These are phyloP conservation scores for Apotomis turbidana DNA, from an alignment of 2,888 invertebrate species.

Conservation along the genomic window DNA sequence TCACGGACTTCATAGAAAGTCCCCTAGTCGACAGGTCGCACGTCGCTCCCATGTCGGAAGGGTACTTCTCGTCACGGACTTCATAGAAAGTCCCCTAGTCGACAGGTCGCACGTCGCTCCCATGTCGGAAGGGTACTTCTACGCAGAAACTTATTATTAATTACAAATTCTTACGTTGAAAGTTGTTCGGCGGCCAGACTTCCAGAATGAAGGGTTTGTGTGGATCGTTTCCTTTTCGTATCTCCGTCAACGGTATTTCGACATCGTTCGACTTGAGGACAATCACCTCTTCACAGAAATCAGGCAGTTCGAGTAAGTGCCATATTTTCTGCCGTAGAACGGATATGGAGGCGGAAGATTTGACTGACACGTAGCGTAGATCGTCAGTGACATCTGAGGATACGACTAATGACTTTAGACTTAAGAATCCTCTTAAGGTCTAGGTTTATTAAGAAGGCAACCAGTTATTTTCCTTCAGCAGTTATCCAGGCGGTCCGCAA, in stretches of 20 bases:
- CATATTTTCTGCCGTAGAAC: constrained; percentile 74
- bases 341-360: constrained; percentile 65
- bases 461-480: too few relatives aligned
- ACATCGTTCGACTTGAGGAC: constrained; percentile 62
- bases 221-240: constrained; percentile 73
- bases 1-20: too few relatives aligned
- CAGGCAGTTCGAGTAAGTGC: constrained; percentile 72
- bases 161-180: constrained; percentile 48
- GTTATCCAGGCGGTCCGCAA: too few relatives aligned
- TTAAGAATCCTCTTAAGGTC: background rate
- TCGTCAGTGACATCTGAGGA: constrained; percentile 62
- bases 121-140: too few relatives aligned
- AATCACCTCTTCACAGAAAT: constrained; percentile 75
- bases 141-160: background rate
- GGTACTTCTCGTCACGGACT: too few relatives aligned
- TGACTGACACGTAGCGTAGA: constrained; percentile 70
- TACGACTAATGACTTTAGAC: background rate
- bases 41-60: too few relatives aligned
- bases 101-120: too few relatives aligned
- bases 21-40: too few relatives aligned
- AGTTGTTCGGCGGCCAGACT: constrained; percentile 66
- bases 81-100: too few relatives aligned
- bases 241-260: constrained; percentile 66
- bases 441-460: too few relatives aligned
- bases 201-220: constrained; percentile 71